Evolutionary conservation across 2,113 vertebrate species (phyloP), one percentile per base, ranked within the genome.

Genomic region (Suncus etruscus): DNA sequence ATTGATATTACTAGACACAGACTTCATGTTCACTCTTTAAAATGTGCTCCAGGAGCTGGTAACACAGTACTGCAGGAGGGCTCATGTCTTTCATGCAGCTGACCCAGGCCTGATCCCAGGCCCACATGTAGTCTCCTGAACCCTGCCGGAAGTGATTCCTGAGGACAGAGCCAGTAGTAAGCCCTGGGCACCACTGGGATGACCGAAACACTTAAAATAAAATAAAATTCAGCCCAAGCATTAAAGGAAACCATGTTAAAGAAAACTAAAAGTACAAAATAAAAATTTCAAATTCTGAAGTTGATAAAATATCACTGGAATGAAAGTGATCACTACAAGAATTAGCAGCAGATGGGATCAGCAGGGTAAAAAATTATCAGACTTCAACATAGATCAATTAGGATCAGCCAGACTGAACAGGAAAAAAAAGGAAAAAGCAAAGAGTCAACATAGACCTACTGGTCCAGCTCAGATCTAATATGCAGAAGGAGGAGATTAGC

Each of bases 201-300:
- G 39, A 39, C 39, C 39, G 5, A 39, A 39, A 39, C n/a, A 39
- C 3, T 39, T 39, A 39, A 39, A 39, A 39, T 39, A 39, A 39
- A 39, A 39, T 39, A 39, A 5, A 39, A 39, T 39, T 39, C 39
- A 39, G 39, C 39, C 5, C 39, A 39, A 39, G 39, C 39, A 5
- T 1, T 8, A 92, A 83, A 50, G 32, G 61, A 80, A 79, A 58
- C 2, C 69, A 39, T 32, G 69, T 16, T 70, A 32, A 70, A 31
- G 48, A 63, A 88, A 31, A 50, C 51, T 22, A 83, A 29, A 80
- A 80, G 51, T 1, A 12, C 3, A 78, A 90, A 58, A 80, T 1
- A 69, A 24, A 80, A 80, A 89, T 61, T 50, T 29, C 75, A 74
- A 32, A 81, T 86, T 69, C 61, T n/a, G 45, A 90, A 63, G 65